Conservation (phyloP, 2,113 vertebrate genomes). For the Gasterosteus nipponicus region DNA sequence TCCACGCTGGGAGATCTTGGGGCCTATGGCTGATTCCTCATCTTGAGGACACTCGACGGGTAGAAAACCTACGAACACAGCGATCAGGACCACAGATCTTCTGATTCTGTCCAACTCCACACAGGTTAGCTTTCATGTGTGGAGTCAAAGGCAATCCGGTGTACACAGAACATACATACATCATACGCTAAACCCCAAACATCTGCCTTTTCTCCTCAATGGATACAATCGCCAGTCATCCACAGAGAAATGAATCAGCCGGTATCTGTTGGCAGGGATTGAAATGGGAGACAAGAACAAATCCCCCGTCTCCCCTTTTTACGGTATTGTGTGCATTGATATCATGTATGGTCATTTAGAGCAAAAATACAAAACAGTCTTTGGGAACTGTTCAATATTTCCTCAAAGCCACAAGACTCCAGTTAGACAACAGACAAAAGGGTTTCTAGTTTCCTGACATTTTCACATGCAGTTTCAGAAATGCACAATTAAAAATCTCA, state of each 20-base stretch:
- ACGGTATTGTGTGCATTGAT: background rate
- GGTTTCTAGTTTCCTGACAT: background rate
- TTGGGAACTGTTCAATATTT: background rate
- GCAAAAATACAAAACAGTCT: background rate
- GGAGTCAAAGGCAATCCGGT: conserved; percentile 1
- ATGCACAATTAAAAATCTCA: background rate
- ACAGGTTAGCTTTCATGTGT: conserved; percentile 1
- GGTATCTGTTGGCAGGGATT: background rate
- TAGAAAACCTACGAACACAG: background rate
- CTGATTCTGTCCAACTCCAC: background rate
- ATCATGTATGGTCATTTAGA: background rate
- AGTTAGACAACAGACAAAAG: no score
- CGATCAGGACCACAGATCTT: background rate
- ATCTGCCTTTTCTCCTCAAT: background rate
- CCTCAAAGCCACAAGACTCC: no score
- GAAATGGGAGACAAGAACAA: background rate
- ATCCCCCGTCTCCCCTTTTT: background rate
- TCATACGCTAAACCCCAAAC: background rate
- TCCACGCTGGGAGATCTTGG: background rate
- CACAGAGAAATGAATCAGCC: background rate
- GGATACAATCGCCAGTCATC: background rate
- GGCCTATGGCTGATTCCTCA: background rate
- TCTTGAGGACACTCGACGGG: background rate
- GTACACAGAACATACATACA: background rate
- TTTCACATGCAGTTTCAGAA: background rate